Evolutionary conservation across 2,113 vertebrate genomes (phyloP), one percentile per base, ranked within the genome.

Genomic region (Ciconia boyciana): DNA sequence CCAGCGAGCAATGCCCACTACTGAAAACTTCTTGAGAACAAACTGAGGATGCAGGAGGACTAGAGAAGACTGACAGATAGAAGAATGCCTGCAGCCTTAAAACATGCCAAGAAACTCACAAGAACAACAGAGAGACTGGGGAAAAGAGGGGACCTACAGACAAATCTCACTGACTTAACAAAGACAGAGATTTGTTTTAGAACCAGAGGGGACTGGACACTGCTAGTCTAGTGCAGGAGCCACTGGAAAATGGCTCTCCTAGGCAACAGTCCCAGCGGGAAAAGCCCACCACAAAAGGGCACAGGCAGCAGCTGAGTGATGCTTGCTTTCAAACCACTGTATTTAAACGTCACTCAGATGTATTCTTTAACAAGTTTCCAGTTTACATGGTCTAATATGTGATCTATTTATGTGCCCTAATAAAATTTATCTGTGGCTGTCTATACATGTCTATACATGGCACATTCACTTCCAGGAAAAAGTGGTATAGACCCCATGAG

Each of bases 1-100:
- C 34, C 65, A 57, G 46, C 0, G 0, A 52, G 46, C 36, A 70
- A 44, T 48, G 43, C 54, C 16, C 41, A 7, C 54, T 21, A 28
- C 44, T 5, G 41, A 72, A 57, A 83, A 90, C 32, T 44, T 57
- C 44, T 34, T 34, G 34, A 90, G 57, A 84, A 74, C 36, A 74
- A 48, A 31, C 15, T 69, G 60, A 12, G 2, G 25, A 43, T 49
- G 55, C 61, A 89, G 57, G 19, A 87, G 31, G 12, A 65, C 49
- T 49, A 44, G 24, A 46, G 17, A 74, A 70, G 13, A 78, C 22
- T 49, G 70, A 85, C 51, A 70, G 54, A 32, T 16, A 77, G 43
- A 72, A 41, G 32, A 70, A 44, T 19, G 6, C 7, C 44, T 61
- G 46, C 51, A 84, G 55, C 69, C 43, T 66, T 22, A 75, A 57